These are phyloP conservation scores for Perognathus longimembris DNA, from an alignment of 2,113 vertebrate species.

Conservation along the genomic window DNA sequence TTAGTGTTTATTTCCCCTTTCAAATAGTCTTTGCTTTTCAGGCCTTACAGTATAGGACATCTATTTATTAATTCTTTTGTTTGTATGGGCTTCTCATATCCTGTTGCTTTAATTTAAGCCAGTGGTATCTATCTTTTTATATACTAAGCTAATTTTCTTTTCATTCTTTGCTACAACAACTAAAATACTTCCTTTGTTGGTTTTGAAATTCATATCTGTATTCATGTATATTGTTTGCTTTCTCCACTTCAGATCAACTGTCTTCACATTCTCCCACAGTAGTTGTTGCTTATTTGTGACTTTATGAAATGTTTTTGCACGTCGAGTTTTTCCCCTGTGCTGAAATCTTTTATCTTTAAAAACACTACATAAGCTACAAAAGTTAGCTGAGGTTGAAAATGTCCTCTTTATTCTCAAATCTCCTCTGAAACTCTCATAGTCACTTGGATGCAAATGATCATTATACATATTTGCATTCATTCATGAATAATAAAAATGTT, in stretches of 20 bases:
- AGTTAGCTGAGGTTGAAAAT: neutral
- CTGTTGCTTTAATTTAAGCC: neutral
- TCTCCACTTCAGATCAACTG: neutral
- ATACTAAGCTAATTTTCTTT: neutral
- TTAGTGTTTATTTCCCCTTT: neutral
- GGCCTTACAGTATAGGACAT: neutral
- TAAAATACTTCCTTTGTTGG: neutral
- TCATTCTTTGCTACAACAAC: neutral
- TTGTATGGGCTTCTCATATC: neutral
- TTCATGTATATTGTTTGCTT: neutral
- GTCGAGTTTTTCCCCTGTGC: neutral
- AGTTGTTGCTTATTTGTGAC: neutral
- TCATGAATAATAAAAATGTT: neutral
- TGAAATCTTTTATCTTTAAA: constrained; percentile 48
- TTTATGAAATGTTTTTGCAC: neutral
- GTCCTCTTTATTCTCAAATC: constrained; percentile 32
- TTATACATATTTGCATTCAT: constrained; percentile 7
- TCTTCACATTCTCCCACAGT: neutral
- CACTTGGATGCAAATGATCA: constrained; percentile 12
- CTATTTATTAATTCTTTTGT: neutral
- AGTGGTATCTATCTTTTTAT: neutral
- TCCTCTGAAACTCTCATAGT: neutral
- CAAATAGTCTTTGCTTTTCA: neutral
- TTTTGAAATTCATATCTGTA: neutral
- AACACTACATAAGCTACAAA: neutral